phyloP scores from a whole-genome alignment of 2,888 invertebrate species.

The Amphipoea lucens region DNA sequence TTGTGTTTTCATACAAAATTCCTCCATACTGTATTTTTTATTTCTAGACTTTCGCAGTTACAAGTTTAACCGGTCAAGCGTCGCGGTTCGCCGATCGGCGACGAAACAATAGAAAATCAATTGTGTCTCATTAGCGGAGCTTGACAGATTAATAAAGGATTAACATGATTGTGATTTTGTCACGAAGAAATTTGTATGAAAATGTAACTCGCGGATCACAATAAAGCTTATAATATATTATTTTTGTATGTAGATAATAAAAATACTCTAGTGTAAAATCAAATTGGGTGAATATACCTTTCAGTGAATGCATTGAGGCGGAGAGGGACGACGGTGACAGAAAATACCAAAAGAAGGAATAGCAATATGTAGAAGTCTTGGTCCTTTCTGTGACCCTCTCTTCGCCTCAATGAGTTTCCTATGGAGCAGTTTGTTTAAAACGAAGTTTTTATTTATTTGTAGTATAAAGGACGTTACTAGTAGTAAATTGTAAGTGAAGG shows the following conservation, averaged over 20 bases:
- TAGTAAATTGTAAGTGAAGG: slow-evolving; percentile 72
- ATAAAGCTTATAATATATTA: slow-evolving; percentile 66
- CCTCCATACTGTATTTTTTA: slow-evolving; percentile 1
- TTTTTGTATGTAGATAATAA: slow-evolving; percentile 69
- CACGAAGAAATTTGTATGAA: slow-evolving; percentile 46
- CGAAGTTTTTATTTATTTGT: slow-evolving; percentile 68
- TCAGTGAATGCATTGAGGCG: slow-evolving; percentile 1
- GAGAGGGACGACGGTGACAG: no score
- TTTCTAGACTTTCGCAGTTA: slow-evolving; percentile 4
- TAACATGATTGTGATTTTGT: slow-evolving; percentile 14
- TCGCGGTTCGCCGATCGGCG: no score
- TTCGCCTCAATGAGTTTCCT: slow-evolving; percentile 9
- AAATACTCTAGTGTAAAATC: slow-evolving; percentile 61
- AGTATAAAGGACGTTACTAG: slow-evolving; percentile 62
- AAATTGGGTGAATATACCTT: slow-evolving; percentile 57
- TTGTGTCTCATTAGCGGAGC: no score
- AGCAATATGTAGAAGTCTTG: neutral
- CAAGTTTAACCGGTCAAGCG: no score
- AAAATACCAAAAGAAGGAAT: neutral
- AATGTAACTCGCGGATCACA: slow-evolving; percentile 42
- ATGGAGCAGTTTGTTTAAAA: slow-evolving; percentile 59
- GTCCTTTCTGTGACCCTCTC: neutral
- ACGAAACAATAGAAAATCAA: no score
- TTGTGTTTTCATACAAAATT: slow-evolving; percentile 47
- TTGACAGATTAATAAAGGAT: no score